Evolutionary conservation across 2,113 vertebrate species (phyloP).

Genomic region (Synodontis membranacea): DNA sequence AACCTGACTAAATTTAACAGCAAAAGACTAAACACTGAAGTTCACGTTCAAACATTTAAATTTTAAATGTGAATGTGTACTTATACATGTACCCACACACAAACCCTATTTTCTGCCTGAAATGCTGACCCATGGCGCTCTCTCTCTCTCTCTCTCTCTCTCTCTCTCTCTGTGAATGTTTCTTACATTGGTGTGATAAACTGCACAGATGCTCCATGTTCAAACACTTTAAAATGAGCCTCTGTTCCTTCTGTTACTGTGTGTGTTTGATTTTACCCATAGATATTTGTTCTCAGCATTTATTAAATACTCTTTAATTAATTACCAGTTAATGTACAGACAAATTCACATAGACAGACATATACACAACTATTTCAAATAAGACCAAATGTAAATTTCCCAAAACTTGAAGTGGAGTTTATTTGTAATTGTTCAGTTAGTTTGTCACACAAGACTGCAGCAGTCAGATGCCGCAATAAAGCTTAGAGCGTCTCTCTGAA

Average conservation of each 20-base stretch:
- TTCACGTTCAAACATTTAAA: slow-evolving; percentile 29
- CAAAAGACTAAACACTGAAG: slow-evolving; percentile 48
- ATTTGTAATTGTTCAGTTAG: slow-evolving; percentile 22
- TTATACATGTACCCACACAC: background rate
- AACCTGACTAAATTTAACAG: slow-evolving; percentile 27
- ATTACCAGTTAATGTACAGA: background rate
- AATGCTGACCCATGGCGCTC: slow-evolving; percentile 49
- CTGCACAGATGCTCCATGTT: slow-evolving; percentile 57
- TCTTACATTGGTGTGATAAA: slow-evolving; percentile 57
- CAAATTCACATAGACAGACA: background rate
- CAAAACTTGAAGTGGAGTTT: slow-evolving; percentile 12
- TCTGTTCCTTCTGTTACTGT: slow-evolving; percentile 40
- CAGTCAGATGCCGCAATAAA: background rate
- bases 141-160: slow-evolving; percentile 43
- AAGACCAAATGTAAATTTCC: background rate
- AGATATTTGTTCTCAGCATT: background rate
- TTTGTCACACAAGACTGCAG: slow-evolving; percentile 4
- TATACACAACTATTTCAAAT: slow-evolving; percentile 7
- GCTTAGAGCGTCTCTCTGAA: background rate
- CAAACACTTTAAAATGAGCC: slow-evolving; percentile 50
- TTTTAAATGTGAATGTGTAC: slow-evolving; percentile 16
- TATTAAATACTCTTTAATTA: background rate
- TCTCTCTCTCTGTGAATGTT: slow-evolving; percentile 36
- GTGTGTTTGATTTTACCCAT: slow-evolving; percentile 18
- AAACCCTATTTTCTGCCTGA: background rate